phyloP scores from a whole-genome alignment of 2,888 invertebrate genomes.

The Leptopilina syphax region DNA sequence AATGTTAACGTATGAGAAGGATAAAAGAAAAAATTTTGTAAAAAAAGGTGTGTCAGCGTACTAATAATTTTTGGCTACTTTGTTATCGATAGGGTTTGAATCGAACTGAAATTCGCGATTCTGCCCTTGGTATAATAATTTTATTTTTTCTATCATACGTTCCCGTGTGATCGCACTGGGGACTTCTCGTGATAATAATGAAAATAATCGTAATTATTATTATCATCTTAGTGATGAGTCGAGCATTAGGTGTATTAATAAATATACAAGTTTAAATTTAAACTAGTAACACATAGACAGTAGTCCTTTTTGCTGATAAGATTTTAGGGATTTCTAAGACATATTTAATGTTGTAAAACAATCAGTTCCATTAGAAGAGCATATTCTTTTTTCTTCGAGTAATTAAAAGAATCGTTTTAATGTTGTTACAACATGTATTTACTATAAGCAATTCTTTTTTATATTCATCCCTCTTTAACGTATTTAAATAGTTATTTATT shows the following conservation, averaged over 20 bases:
- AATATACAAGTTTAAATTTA: conserved; percentile 18
- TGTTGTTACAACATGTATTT: conserved; percentile 53
- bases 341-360: conserved; percentile 3
- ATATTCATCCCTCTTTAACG: neutral
- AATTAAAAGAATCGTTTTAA: neutral
- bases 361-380: conserved; percentile 44
- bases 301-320: conserved; percentile 36
- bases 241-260: conserved; percentile 34
- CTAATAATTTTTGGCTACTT: conserved; percentile 49
- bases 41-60: conserved; percentile 14
- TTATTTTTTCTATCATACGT: conserved; percentile 55
- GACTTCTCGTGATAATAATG: conserved; percentile 34
- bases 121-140: conserved; percentile 52
- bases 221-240: conserved; percentile 32
- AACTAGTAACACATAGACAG: neutral
- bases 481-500: too few relatives aligned
- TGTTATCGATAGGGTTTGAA: conserved; percentile 49
- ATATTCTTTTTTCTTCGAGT: conserved; percentile 21
- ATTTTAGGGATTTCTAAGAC: conserved; percentile 24
- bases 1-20: conserved; percentile 44
- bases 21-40: neutral
- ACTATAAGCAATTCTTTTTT: neutral
- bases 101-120: conserved; percentile 16
- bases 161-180: conserved; percentile 15
- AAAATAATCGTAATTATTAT: conserved; percentile 40